Evolutionary conservation across 2,888 invertebrate species (phyloP).

Genomic region (Drosophila neoperkinsi): DNA sequence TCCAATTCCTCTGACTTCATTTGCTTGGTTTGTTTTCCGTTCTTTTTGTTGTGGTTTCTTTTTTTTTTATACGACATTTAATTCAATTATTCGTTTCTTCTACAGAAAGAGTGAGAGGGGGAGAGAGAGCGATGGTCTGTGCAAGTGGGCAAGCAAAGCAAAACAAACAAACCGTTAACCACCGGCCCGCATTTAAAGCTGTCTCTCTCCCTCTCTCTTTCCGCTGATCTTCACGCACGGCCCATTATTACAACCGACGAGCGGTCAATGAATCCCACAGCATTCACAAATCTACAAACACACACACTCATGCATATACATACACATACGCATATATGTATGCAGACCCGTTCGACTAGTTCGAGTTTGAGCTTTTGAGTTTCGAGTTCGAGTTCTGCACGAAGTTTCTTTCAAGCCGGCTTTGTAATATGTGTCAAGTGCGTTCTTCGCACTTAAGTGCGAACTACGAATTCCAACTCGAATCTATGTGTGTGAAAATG

Average conservation of each 20-base stretch:
- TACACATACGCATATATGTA: constrained; percentile 12
- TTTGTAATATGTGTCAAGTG: constrained; percentile 71
- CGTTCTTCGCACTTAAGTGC: constrained; percentile 39
- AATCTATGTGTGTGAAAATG: constrained; percentile 17
- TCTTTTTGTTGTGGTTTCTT: constrained; percentile 11
- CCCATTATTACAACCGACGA: constrained; percentile 33
- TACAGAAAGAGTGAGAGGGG: constrained; percentile 1
- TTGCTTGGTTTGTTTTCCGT: constrained; percentile 46
- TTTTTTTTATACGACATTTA: constrained; percentile 64
- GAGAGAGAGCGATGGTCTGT: not conserved
- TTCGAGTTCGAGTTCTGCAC: constrained; percentile 43
- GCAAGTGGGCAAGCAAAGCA: constrained; percentile 26
- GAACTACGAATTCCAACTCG: constrained; percentile 30
- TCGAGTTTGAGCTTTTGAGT: constrained; percentile 39
- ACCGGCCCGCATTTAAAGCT: constrained; percentile 30
- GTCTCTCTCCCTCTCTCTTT: constrained; percentile 4
- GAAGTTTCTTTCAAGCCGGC: constrained; percentile 43
- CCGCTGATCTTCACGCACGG: constrained; percentile 45
- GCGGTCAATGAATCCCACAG: constrained; percentile 60
- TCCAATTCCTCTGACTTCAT: constrained; percentile 49
- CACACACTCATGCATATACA: constrained; percentile 12
- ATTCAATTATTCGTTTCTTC: constrained; percentile 63
- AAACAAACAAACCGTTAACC: constrained; percentile 55
- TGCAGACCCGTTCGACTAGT: constrained; percentile 58
- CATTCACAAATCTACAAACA: constrained; percentile 32